These are phyloP conservation scores for Lasiurus cinereus DNA, from an alignment of 2,113 vertebrate species.

Conservation along the genomic window DNA sequence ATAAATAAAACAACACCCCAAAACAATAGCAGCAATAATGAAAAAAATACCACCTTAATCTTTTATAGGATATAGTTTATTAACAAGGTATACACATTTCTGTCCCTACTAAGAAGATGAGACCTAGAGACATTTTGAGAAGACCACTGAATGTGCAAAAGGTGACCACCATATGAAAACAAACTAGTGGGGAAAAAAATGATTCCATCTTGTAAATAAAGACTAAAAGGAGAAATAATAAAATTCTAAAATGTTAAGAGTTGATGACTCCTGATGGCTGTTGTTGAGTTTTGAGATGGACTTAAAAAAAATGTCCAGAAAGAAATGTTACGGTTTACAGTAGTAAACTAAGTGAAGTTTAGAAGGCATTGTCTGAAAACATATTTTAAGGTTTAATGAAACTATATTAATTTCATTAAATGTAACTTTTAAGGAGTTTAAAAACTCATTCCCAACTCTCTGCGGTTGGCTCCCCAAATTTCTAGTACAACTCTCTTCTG, in stretches of 20 bases:
- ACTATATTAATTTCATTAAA: not conserved
- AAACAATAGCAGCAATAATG: not conserved
- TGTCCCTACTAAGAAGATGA: not conserved
- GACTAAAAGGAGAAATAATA: not conserved
- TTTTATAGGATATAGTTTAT: not conserved
- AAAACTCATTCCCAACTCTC: not conserved
- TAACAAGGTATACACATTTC: constrained; percentile 1
- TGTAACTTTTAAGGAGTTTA: not conserved
- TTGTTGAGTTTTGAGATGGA: not conserved
- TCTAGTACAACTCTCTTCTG: not conserved
- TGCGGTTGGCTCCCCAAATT: not conserved
- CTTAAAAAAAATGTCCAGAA: not conserved
- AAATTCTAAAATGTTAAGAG: constrained; percentile 31
- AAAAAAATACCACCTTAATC: not conserved
- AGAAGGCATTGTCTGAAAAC: not conserved
- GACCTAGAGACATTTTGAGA: constrained; percentile 14
- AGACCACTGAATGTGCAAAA: not conserved
- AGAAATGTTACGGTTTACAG: not conserved
- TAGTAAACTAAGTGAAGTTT: constrained; percentile 24
- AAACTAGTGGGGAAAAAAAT: not conserved
- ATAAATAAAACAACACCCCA: not conserved
- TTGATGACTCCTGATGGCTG: not conserved
- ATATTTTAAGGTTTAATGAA: not conserved
- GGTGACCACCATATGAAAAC: not conserved
- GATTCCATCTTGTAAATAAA: not conserved